Conservation (phyloP, 2,113 vertebrate genomes). For the Solea solea region DNA sequence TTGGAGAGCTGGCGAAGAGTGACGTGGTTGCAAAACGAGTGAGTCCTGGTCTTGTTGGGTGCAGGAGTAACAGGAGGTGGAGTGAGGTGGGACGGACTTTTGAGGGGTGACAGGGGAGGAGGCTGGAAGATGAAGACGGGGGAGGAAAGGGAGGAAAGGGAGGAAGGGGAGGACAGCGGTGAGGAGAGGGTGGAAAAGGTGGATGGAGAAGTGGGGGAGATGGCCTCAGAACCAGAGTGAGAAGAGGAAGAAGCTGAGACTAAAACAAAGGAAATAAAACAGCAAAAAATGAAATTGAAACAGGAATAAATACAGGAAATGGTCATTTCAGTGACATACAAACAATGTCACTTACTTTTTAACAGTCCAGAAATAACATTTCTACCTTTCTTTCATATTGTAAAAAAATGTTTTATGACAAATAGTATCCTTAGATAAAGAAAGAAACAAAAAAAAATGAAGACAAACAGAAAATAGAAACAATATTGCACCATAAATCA, state of each 20-base stretch:
- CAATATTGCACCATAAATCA: neutral
- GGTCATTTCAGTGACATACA: neutral
- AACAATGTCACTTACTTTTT: too few relatives aligned
- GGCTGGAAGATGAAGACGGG: slow-evolving; percentile 82
- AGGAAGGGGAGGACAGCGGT: slow-evolving; percentile 69
- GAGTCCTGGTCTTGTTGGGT: slow-evolving; percentile 84
- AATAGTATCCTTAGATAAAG: neutral
- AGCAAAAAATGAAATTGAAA: slow-evolving; percentile 41
- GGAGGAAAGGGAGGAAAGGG: slow-evolving; percentile 81
- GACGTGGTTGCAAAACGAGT: slow-evolving; percentile 85
- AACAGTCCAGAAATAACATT: too few relatives aligned
- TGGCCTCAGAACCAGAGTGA: slow-evolving; percentile 88
- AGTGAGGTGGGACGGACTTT: slow-evolving; percentile 58
- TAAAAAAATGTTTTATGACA: neutral
- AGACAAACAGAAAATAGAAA: neutral
- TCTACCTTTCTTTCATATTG: too few relatives aligned
- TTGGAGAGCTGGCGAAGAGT: slow-evolving; percentile 80
- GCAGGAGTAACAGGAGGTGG: slow-evolving; percentile 73
- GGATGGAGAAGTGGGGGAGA: slow-evolving; percentile 87
- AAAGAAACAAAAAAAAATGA: neutral
- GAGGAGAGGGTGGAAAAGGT: slow-evolving; percentile 81
- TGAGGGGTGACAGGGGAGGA: slow-evolving; percentile 84
- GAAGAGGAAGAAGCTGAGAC: slow-evolving; percentile 92
- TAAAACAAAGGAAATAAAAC: slow-evolving; percentile 76
- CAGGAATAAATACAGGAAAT: slow-evolving; percentile 6